Percentiles rank a stretch among this genome's conserved stretches.
These are phyloP conservation scores for Subacronicta megacephala DNA, from an alignment of 2,888 invertebrate genomes.

Conservation along the genomic window DNA sequence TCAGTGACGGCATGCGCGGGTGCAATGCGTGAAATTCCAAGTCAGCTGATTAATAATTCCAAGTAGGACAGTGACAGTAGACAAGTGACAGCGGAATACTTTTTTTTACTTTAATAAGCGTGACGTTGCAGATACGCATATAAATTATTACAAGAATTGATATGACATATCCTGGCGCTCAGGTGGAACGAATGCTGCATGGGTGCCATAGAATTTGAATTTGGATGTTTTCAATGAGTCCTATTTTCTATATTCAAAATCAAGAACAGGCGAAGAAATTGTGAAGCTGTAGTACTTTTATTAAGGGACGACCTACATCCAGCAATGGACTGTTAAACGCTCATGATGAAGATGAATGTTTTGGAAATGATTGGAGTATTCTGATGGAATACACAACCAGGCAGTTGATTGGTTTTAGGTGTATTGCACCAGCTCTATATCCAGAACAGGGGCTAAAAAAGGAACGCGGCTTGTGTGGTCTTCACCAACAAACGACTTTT, in stretches of 20 bases:
- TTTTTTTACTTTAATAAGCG: conserved; percentile 40
- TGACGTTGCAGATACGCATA: conserved; percentile 42
- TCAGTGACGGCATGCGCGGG: conserved; percentile 61
- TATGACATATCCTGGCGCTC: conserved; percentile 17
- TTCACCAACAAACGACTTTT: conserved; percentile 47
- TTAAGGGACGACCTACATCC: too few relatives aligned
- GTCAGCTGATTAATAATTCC: conserved; percentile 68
- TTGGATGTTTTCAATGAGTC: neutral
- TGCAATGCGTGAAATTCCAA: conserved; percentile 64
- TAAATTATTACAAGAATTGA: conserved; percentile 28
- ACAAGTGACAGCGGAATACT: conserved; percentile 49
- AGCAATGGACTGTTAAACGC: too few relatives aligned
- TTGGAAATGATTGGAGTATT: conserved; percentile 13
- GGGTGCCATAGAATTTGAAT: conserved; percentile 1
- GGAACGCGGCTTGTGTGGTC: conserved; percentile 38
- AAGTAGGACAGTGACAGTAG: conserved; percentile 62
- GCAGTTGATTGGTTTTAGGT: conserved; percentile 2
- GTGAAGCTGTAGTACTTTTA: too few relatives aligned
- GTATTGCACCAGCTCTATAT: conserved; percentile 14
- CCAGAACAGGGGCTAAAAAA: conserved; percentile 28
- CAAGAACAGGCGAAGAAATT: too few relatives aligned
- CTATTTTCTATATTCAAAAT: too few relatives aligned
- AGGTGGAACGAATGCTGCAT: conserved; percentile 6
- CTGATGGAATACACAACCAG: conserved; percentile 19
- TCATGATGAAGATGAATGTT: too few relatives aligned